These are phyloP conservation scores for Platyrinchus mystaceus DNA, from an alignment of 2,797 vertebrate genomes.

Conservation along the genomic window DNA sequence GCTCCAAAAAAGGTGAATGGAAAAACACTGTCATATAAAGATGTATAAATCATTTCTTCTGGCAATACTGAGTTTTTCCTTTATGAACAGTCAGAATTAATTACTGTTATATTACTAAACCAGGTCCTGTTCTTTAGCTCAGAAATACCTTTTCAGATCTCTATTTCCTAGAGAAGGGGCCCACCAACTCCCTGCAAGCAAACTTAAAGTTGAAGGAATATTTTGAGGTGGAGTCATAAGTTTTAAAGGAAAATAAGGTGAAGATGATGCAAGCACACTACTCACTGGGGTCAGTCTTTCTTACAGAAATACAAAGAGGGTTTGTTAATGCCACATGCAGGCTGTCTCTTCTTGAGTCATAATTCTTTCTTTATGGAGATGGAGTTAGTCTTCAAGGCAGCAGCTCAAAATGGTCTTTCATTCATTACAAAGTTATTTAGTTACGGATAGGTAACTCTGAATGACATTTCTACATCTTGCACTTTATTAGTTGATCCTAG, in stretches of 20 bases:
- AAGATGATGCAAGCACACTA: neutral
- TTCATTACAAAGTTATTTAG: constrained; percentile 67
- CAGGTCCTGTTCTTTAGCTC: constrained; percentile 49
- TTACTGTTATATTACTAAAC: constrained; percentile 63
- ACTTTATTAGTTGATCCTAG: constrained; percentile 45
- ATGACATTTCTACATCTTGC: constrained; percentile 35
- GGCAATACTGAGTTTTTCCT: constrained; percentile 24
- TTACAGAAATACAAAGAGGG: constrained; percentile 28
- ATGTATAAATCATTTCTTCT: constrained; percentile 62
- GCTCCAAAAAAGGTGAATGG: constrained; percentile 68
- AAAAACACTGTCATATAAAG: constrained; percentile 57
- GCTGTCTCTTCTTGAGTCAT: neutral
- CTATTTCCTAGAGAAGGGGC: neutral
- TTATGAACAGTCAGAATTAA: constrained; percentile 42
- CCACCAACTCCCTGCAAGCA: neutral
- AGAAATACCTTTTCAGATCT: constrained; percentile 13
- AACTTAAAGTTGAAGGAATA: neutral
- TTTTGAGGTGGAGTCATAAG: neutral
- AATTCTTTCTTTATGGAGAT: constrained; percentile 55
- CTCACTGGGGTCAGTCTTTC: constrained; percentile 41
- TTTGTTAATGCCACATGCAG: neutral
- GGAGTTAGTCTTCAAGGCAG: constrained; percentile 49
- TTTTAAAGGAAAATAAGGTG: constrained; percentile 1
- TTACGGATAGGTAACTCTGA: constrained; percentile 57
- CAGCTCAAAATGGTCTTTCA: constrained; percentile 49